Evolutionary conservation across 2,797 vertebrate species (phyloP).

Genomic region (Notolepis coatsorum): DNA sequence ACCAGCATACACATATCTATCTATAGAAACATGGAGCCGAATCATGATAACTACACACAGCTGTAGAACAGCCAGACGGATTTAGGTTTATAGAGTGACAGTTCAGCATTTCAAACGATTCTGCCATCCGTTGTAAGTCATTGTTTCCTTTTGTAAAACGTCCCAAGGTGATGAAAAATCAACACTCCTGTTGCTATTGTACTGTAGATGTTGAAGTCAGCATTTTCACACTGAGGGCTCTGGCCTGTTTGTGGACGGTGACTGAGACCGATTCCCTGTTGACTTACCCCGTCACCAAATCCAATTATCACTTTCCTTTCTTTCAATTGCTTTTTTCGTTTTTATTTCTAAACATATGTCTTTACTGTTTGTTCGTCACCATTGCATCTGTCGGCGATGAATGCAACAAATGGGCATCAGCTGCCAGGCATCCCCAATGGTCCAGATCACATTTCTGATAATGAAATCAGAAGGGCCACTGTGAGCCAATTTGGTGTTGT

Average conservation of each 20-base stretch:
- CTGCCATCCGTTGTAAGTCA: not conserved
- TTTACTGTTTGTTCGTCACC: not conserved
- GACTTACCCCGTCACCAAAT: not conserved
- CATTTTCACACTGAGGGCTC: not conserved
- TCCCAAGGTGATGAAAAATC: slow-evolving; percentile 2
- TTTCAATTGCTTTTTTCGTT: not conserved
- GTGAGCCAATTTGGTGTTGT: slow-evolving; percentile 17
- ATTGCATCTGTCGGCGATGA: slow-evolving; percentile 3
- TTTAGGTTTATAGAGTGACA: slow-evolving; percentile 43
- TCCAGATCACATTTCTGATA: slow-evolving; percentile 16
- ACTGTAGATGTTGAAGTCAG: not conserved
- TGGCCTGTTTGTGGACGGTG: no score
- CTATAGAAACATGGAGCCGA: slow-evolving; percentile 44
- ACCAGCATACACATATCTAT: slow-evolving; percentile 44
- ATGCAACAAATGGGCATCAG: slow-evolving; percentile 14
- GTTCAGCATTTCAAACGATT: slow-evolving; percentile 37
- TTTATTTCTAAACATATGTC: not conserved
- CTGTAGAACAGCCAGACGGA: slow-evolving; percentile 24
- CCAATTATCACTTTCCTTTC: not conserved
- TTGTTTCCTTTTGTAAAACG: slow-evolving; percentile 9
- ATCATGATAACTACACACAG: slow-evolving; percentile 30
- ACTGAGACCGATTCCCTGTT: not conserved
- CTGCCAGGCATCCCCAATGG: slow-evolving; percentile 1
- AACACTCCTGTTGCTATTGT: not conserved
- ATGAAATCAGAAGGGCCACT: slow-evolving; percentile 20